phyloP scores from a whole-genome alignment of 92 coral and sea anemone species.

The Plumapathes pennacea region DNA sequence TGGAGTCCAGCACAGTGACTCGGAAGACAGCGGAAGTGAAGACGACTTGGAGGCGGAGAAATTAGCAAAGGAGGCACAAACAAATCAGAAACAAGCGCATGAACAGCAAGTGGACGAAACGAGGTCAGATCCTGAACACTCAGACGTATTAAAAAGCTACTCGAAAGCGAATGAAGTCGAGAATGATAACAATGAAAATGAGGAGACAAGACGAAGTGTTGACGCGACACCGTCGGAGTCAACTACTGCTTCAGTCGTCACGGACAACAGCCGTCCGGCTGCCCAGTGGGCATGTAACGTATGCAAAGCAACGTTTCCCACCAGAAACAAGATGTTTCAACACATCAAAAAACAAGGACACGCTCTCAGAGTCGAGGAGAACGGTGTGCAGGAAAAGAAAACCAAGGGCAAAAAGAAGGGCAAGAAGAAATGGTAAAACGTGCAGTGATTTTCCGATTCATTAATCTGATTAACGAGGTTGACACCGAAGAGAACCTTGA shows the following conservation, averaged over 20 bases:
- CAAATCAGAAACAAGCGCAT: not conserved
- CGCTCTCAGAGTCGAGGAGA: constrained; percentile 65
- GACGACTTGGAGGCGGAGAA: constrained; percentile 8
- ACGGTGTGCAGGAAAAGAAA: constrained; percentile 21
- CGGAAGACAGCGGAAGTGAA: constrained; percentile 7
- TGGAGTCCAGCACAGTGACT: constrained; percentile 6
- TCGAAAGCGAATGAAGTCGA: not conserved
- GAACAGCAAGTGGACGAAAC: no score
- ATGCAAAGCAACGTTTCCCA: constrained; percentile 66
- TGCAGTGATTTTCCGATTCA: no score
- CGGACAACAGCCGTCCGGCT: no score
- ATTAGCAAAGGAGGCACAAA: not conserved
- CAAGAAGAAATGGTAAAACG: constrained; percentile 36
- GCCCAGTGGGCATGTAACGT: no score
- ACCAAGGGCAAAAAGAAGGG: constrained; percentile 61
- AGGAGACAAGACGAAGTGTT: constrained; percentile 3
- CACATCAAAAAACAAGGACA: constrained; percentile 92
- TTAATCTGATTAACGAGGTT: no score
- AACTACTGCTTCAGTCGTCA: no score
- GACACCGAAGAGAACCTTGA: no score
- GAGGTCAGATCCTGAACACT: not conserved
- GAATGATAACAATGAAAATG: not conserved
- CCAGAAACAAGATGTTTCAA: constrained; percentile 90
- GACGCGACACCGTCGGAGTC: not conserved
- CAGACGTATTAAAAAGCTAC: not conserved